Base-by-base conservation (phyloP, 2,888 invertebrate species). In the Esperia sulphurella region DNA sequence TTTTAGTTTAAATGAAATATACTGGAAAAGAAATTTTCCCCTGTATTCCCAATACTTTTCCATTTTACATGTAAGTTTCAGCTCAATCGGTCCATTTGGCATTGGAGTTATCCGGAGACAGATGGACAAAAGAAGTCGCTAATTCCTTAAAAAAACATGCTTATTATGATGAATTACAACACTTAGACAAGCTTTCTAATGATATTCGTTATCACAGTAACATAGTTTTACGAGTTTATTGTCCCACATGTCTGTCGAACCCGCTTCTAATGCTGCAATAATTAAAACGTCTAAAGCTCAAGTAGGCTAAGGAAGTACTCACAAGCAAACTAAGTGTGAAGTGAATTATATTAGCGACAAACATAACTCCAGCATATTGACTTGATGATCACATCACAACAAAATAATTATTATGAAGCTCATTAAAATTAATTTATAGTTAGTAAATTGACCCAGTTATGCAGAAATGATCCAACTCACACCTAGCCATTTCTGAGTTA, bases 371-470 rank as follows among this genome's bases (percentile, higher is more conserved):
- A 28, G 12, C 13, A 30, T 13, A 42, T 31, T 44, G 29, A 8
- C 37, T 37, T 37, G 44, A 28, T 44, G 44, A 28, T 44, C 37
- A 37, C 37, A 3, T 21, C 3, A 21, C 37, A 44, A 21, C 33
- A 33, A 33, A 33, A 33, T 10, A 8, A 33, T 8, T 21, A 21
- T 21, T 21, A 21, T 8, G 30, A 3, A 49, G 51, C 35, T 43
- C 50, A 42, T 51, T 35, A 49, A 54, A 14, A 50, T 49, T 41
- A 50, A 51, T 55, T 41, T 45, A 53, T 42, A 40, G 45, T 46
- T 41, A 49, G 38, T 52, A 46, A 58, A n/a, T n/a, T n/a, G n/a
- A n/a, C n/a, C n/a, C n/a, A n/a, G n/a, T n/a, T n/a, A n/a, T n/a
- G n/a, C n/a, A n/a, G n/a, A n/a, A n/a, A n/a, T n/a, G n/a, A n/a